A percentile compares a stretch with the other conserved stretches of the same genome.
phyloP scores from a whole-genome alignment of 2,888 invertebrate species.

The Adelognathus sp. region DNA sequence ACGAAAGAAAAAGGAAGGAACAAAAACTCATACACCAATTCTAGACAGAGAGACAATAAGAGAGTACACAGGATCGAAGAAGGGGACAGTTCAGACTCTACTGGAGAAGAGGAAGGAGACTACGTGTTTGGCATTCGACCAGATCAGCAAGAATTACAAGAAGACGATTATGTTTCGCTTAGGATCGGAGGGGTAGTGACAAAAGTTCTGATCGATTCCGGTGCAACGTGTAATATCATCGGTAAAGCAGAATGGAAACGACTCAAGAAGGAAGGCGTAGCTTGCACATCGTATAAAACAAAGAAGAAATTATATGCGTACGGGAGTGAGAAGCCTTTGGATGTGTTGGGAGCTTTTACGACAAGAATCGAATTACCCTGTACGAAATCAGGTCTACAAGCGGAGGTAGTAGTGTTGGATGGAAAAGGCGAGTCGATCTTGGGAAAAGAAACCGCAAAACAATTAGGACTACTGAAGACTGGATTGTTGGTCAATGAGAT shows the following conservation, averaged over 20 bases:
- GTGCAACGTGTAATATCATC: slow-evolving; percentile 62
- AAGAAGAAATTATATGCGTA: slow-evolving; percentile 61
- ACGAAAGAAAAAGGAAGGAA: slow-evolving; percentile 4
- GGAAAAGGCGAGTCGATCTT: slow-evolving; percentile 7
- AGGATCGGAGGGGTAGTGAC: slow-evolving; percentile 59
- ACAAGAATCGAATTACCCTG: slow-evolving; percentile 18
- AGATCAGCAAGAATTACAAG: too few relatives aligned
- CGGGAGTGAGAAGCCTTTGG: too few relatives aligned
- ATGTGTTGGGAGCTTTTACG: too few relatives aligned
- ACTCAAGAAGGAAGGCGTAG: slow-evolving; percentile 50
- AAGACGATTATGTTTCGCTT: background rate
- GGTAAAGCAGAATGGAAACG: slow-evolving; percentile 59
- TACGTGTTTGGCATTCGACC: background rate
- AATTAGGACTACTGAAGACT: background rate
- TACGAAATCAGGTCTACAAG: too few relatives aligned
- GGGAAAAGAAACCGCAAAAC: slow-evolving; percentile 1
- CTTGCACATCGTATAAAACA: slow-evolving; percentile 44
- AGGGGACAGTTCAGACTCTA: background rate
- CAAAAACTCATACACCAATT: background rate
- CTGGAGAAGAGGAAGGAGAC: background rate
- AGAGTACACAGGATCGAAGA: background rate
- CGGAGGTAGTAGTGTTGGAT: background rate
- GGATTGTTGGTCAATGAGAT: slow-evolving; percentile 8
- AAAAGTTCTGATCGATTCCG: slow-evolving; percentile 65
- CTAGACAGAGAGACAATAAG: slow-evolving; percentile 17